These are phyloP conservation scores for Synergus umbraculus DNA, from an alignment of 2,888 invertebrate genomes.

Conservation along the genomic window DNA sequence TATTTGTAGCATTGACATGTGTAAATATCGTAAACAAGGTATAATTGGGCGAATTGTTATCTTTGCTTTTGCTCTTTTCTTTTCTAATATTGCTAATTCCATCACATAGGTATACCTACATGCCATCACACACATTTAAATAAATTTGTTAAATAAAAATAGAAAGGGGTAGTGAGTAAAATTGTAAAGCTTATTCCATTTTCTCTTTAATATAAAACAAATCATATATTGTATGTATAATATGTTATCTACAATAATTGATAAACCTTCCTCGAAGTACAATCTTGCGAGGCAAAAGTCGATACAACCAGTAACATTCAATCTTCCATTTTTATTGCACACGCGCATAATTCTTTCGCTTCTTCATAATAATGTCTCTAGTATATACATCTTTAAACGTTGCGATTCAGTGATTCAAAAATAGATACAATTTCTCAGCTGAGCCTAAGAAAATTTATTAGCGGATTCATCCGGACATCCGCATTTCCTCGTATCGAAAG, in stretches of 20 bases:
- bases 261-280: slow-evolving; percentile 68
- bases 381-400: slow-evolving; percentile 46
- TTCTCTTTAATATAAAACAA: slow-evolving; percentile 38
- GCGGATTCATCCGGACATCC: neutral
- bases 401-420: slow-evolving; percentile 51
- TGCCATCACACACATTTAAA: too few species aligned
- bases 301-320: slow-evolving; percentile 24
- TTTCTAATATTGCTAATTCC: too few species aligned
- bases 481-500: neutral
- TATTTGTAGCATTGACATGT: too few species aligned
- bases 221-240: slow-evolving; percentile 51
- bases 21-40: too few species aligned
- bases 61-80: too few species aligned
- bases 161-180: neutral
- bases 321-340: slow-evolving; percentile 61
- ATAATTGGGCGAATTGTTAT: too few species aligned
- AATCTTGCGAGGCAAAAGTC: slow-evolving; percentile 61
- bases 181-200: neutral
- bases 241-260: slow-evolving; percentile 74
- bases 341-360: slow-evolving; percentile 54
- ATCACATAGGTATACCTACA: too few species aligned
- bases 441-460: slow-evolving; percentile 15
- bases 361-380: slow-evolving; percentile 51
- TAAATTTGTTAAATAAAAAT: neutral
- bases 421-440: slow-evolving; percentile 44